Evolutionary conservation across 2,797 vertebrate species (phyloP), one percentile per base, ranked within the genome.

Genomic region (Schizothorax lantsangensis): DNA sequence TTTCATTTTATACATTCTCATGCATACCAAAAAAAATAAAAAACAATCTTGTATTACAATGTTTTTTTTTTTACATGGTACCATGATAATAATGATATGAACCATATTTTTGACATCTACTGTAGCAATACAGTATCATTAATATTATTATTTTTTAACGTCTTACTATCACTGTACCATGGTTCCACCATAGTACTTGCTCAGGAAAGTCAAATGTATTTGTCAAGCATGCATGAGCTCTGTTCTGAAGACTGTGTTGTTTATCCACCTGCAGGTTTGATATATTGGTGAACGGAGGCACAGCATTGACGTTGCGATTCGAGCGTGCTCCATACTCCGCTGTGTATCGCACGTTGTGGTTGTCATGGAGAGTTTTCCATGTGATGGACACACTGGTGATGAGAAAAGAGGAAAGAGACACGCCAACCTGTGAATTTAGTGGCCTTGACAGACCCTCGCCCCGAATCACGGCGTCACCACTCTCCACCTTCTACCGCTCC

Each of bases 351-450:
- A 98, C 98, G 0, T 97, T 99, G 3, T 99, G 98, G 98, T 95
- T 99, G 86, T 97, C 98, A 1, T 99, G 98, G 98, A 97, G 96
- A 78, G 96, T 99, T 23, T 99, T 98, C 90, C 97, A 99, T 43
- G 98, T 99, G 89, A 98, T 99, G 97, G 98, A 99, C 89, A 98
- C 97, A 0, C 94, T 99, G 49, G 97, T 99, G 92, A 99, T 99
- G 98, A 98, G 97, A 94, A 96, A 96, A 74, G 97, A 99, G 64
- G 96, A 98, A 91, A 99, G 98, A 57, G 96, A 98, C 93, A 98
- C 97, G 86, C 98, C 98, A 90, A 97, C 96, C 87, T 99, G 98
- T 88, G 97, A 99, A 88, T 96, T 99, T 87, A 99, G 97, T 0
- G 97, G 97, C 62, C 97, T 99, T 90, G 92, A 97, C 90, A 95